phyloP scores from a whole-genome alignment of 2,797 vertebrate genomes.

The Pseudocheirus occidentalis region DNA sequence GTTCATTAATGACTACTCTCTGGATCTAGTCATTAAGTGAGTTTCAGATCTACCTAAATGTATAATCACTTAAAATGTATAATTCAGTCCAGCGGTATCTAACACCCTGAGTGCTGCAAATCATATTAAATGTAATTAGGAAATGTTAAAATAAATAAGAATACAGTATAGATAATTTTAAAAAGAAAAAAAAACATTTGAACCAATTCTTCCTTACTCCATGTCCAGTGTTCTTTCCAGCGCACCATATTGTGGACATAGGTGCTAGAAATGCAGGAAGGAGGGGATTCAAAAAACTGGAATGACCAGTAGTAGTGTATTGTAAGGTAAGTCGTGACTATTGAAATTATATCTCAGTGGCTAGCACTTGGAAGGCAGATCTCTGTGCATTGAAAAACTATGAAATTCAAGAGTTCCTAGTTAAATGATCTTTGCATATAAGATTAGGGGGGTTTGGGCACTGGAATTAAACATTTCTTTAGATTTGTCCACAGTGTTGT shows the following conservation, averaged over 20 bases:
- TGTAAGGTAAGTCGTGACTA: neutral
- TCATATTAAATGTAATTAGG: neutral
- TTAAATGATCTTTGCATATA: neutral
- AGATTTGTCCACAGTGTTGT: neutral
- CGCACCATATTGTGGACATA: neutral
- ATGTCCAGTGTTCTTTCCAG: neutral
- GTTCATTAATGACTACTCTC: neutral
- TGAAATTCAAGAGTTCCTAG: neutral
- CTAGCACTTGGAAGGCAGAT: neutral
- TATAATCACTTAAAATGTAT: neutral
- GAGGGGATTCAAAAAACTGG: conserved; percentile 1
- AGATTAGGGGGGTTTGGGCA: neutral
- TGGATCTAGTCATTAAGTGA: neutral
- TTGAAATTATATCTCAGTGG: neutral
- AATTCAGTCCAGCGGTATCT: neutral
- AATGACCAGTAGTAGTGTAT: neutral
- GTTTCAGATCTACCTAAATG: neutral
- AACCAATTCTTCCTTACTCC: neutral
- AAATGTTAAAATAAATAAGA: neutral
- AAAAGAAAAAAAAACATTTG: neutral
- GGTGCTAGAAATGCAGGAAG: neutral
- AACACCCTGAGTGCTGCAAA: neutral
- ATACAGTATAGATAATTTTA: neutral
- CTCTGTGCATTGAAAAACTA: neutral
- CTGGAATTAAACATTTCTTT: neutral